Base-by-base conservation (phyloP, 2,797 vertebrate genomes). In the Euthynnus affinis region DNA sequence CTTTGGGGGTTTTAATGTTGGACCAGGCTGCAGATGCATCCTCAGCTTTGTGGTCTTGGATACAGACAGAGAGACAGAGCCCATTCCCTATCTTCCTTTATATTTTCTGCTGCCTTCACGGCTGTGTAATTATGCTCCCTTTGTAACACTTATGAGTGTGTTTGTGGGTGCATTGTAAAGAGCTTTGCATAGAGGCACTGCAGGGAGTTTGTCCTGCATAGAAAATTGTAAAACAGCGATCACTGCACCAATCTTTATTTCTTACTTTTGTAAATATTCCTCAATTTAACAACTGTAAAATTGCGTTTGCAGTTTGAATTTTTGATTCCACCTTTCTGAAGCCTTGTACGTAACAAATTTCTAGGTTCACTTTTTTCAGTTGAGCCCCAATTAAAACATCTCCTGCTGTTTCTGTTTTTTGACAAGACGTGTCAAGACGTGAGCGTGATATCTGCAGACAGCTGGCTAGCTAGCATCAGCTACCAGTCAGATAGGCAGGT, bases 61-160 rank as follows among this genome's bases (percentile, higher is more conserved):
- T 46, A 75, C 57, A 67, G 14, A 34, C 55, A 32, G 23, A 8
- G 14, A 17, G 34, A 27, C 37, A 25, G 25, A 71, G 25, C 58
- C 65, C 25, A 44, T 69, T 76, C 9, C 29, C 51, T 42, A 9
- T 42, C 34, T 52, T 68, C 55, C 17, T 46, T 74, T 69, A 40
- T 37, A 70, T 72, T 42, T 56, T 20, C 23, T 4, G n/a, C 68
- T 59, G 6, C 44, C 17, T 62, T 71, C 48, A 75, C 6, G 17
- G 18, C 9, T 42, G 20, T 44, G 51, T 59, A 78, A 81, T 76
- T 76, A 81, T 32, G 61, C 18, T 52, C 53, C 42, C 49, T 70
- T 70, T 73, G 49, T 25, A 71, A 40, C 3, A 40, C 52, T 17
- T 76, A 20, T 73, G 55, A 59, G 17, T 52, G 49, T 52, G 25